Base-by-base conservation (phyloP, 2,797 vertebrate genomes). In the Sternotherus odoratus region DNA sequence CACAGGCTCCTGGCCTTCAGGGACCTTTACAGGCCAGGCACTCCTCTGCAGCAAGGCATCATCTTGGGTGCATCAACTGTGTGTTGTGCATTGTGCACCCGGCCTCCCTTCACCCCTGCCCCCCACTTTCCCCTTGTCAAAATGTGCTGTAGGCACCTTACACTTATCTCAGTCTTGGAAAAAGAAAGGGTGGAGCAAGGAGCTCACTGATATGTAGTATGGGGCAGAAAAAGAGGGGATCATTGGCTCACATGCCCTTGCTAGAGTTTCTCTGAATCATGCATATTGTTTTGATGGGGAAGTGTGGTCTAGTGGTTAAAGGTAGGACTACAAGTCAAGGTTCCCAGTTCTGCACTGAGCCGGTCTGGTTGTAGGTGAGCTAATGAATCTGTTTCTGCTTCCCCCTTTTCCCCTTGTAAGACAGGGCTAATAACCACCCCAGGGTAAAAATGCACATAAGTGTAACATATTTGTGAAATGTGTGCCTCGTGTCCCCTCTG, bases 21-120 rank as follows among this genome's bases (percentile, higher is more conserved):
- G 95, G 85, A 83, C 91, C 88, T 80, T 75, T 48, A 51, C 0
- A 43, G 93, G 92, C 89, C 50, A 92, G 69, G 93, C 11, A 0
- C 77, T 2, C 33, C 43, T 89, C 82, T 86, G 85, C 79, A 84
- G 85, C 89, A 96, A 66, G 94, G 36, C 93, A 88, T 95, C 72
- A 53, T 43, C 91, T 91, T 43, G 19, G 86, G 85, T 46, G 86
- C 90, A 90, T 7, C 2, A 9, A 74, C 36, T 79, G 57, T 79
- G 48, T 82, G 48, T 84, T 51, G 53, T 2, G 15, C 36, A 74
- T 84, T 51, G 53, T 2, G 11, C 43, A 74, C 51, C 69, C 56
- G 6, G 4, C 4, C 10, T 81, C 88, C 8, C 74, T 57, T 63
- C 83, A 49, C 46, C 39, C 89, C 75, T 50, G 66, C 50, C 78